Percentiles rank a stretch among this genome's conserved stretches.
Evolutionary conservation across 2,113 vertebrate species (phyloP).

Genomic region (Apistogramma diplotaenia): DNA sequence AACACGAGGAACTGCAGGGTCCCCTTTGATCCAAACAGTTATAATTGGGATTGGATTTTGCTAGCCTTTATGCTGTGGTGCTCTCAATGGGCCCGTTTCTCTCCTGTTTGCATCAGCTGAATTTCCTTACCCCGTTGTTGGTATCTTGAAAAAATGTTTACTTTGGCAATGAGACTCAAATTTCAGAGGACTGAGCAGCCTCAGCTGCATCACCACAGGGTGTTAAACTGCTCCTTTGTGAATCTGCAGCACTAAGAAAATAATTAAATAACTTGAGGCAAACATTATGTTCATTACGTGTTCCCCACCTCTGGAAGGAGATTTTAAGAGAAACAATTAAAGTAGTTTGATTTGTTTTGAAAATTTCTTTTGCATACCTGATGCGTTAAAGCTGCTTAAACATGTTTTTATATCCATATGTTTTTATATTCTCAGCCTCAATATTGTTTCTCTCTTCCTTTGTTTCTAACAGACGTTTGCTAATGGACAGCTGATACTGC

Average conservation of each 20-base stretch:
- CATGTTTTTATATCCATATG: not conserved
- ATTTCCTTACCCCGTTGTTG: not conserved
- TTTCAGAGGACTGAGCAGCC: not conserved
- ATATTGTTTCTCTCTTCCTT: not conserved
- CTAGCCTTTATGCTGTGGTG: not conserved
- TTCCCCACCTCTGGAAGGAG: not conserved
- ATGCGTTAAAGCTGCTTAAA: not conserved
- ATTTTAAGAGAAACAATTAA: not conserved
- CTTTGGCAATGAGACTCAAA: not conserved
- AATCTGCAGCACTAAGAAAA: not conserved
- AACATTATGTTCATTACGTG: not conserved
- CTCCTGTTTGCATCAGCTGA: not conserved
- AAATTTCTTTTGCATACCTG: not conserved
- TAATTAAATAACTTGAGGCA: not conserved
- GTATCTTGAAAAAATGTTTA: not conserved
- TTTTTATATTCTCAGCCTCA: not conserved
- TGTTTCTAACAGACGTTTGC: conserved; percentile 64
- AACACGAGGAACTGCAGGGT: not conserved
- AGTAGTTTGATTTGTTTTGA: not conserved
- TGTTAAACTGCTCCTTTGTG: not conserved
- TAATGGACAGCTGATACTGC: conserved; percentile 68
- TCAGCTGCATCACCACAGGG: not conserved
- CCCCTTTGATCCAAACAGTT: not conserved
- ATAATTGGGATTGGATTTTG: not conserved
- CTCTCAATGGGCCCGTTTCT: not conserved